A percentile compares a stretch with the other conserved stretches of the same genome.
Conservation (phyloP, 2,113 vertebrate genomes). For the Alouatta palliata region DNA sequence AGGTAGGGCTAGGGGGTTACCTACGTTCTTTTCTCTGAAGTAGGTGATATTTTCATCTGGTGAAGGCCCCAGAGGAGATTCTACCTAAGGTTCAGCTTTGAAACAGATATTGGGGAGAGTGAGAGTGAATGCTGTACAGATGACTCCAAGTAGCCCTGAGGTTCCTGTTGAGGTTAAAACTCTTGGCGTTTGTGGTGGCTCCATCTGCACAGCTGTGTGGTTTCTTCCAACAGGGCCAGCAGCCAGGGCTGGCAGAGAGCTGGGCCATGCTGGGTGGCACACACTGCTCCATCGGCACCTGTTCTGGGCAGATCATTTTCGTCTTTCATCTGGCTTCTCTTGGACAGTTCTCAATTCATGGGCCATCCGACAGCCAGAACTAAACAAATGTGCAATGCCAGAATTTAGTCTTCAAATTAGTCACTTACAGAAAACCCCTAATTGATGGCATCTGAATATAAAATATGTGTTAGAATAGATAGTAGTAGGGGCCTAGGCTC, state of each 20-base stretch:
- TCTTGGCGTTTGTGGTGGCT: neutral
- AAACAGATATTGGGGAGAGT: neutral
- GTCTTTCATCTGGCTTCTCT: slow-evolving; percentile 11
- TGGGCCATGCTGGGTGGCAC: neutral
- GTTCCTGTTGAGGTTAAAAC: neutral
- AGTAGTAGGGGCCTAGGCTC: neutral
- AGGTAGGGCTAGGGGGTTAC: neutral
- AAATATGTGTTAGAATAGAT: neutral
- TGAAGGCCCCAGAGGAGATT: neutral
- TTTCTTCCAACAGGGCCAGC: neutral
- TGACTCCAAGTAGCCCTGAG: neutral
- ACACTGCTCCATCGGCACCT: neutral
- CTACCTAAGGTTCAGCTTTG: neutral
- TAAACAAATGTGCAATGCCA: neutral
- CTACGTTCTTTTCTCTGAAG: neutral
- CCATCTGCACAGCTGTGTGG: neutral
- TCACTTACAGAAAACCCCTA: neutral
- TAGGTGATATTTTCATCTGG: neutral
- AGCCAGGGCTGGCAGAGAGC: neutral
- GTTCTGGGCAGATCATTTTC: neutral
- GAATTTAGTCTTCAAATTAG: neutral
- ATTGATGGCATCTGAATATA: neutral
- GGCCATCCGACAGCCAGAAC: neutral
- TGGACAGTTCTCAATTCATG: neutral
- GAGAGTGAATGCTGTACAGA: neutral